Percentiles rank a stretch among this genome's conserved stretches.
Conservation (phyloP, 92 coral and sea anemone genomes). For the Galaxea fascicularis region DNA sequence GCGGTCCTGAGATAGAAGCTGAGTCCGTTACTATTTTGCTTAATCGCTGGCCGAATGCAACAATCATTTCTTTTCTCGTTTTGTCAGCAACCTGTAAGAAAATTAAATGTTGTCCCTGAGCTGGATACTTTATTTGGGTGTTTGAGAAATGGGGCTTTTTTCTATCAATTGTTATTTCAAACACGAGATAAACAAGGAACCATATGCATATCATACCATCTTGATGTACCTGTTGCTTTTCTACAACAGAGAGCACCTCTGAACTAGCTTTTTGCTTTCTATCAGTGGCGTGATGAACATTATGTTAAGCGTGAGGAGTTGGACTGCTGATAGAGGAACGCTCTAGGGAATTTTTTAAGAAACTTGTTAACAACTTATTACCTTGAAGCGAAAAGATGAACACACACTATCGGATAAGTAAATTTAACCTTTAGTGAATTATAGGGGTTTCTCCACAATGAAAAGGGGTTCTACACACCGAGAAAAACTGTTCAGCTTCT, state of each 20-base stretch:
- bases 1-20: not conserved
- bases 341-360: not conserved
- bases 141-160: conserved; percentile 4
- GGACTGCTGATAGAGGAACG: not conserved
- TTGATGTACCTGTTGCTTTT: conserved; percentile 21
- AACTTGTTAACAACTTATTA: conserved; percentile 8
- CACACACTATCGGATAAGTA: not conserved
- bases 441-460: conserved; percentile 2
- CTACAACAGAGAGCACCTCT: conserved; percentile 10
- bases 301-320: not conserved
- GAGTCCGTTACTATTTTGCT: conserved; percentile 1
- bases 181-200: conserved; percentile 6
- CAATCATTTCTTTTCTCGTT: conserved; percentile 8
- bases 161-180: not conserved
- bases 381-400: conserved; percentile 17
- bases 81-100: conserved; percentile 10
- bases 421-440: conserved; percentile 7
- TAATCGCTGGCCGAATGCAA: conserved; percentile 13
- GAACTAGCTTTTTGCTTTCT: conserved; percentile 11
- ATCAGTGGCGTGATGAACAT: not conserved
- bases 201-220: not conserved
- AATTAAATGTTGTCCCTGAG: not conserved
- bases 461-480: not conserved
- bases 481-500: not conserved
- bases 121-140: not conserved